Percentiles rank a stretch among this genome's conserved stretches.
phyloP scores from a whole-genome alignment of 1,140 invertebrate species.

The Homalodisca vitripennis region DNA sequence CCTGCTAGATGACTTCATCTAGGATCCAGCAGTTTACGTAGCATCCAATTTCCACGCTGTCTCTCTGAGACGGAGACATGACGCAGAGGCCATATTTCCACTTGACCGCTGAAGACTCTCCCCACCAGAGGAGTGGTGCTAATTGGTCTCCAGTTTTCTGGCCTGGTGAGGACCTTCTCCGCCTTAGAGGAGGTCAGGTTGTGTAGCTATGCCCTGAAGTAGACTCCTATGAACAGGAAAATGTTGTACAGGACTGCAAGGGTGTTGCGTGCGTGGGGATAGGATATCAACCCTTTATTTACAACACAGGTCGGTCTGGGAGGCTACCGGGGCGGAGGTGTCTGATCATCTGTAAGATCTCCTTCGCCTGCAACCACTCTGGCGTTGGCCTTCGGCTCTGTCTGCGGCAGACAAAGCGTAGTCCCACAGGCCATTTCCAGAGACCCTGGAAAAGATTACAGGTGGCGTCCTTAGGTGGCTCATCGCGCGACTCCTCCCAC shows the following conservation, averaged over 20 bases:
- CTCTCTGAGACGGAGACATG: background rate
- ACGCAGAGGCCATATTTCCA: conserved; percentile 18
- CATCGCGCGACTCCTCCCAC: too few species aligned
- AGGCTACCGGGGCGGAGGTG: conserved; percentile 2
- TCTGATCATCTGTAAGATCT: background rate
- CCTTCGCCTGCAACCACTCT: background rate
- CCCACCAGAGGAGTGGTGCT: conserved; percentile 25
- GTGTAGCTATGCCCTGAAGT: conserved; percentile 30
- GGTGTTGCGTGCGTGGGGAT: background rate
- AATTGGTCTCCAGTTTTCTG: conserved; percentile 40
- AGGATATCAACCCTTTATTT: background rate
- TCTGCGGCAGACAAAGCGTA: too few species aligned
- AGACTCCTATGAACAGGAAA: background rate
- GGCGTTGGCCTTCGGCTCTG: too few species aligned
- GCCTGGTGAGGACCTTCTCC: conserved; percentile 27
- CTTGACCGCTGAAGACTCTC: conserved; percentile 28
- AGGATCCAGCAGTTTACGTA: conserved; percentile 33
- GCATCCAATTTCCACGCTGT: conserved; percentile 42
- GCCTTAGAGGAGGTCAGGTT: conserved; percentile 41
- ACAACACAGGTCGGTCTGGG: conserved; percentile 14
- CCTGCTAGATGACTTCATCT: background rate
- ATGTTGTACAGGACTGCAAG: conserved; percentile 33
- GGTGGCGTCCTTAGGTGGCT: too few species aligned
- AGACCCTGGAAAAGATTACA: too few species aligned
- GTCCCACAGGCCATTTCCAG: too few species aligned